Evolutionary conservation across 2,797 vertebrate genomes (phyloP).

Genomic region (Ctenopoma multispine): DNA sequence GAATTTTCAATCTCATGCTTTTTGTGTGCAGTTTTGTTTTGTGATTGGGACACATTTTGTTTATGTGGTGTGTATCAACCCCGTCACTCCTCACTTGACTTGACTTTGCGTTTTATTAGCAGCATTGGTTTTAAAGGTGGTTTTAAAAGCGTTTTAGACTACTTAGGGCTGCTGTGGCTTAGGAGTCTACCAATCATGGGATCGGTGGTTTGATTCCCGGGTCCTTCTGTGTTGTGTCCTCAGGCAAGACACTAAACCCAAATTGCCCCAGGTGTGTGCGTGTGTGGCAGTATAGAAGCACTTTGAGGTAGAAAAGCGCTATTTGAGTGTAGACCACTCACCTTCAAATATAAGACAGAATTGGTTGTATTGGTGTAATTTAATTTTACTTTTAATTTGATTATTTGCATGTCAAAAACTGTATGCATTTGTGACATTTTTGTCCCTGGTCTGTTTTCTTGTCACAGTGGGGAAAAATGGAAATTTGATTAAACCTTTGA

Average conservation of each 20-base stretch:
- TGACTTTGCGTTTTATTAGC: conserved; percentile 25
- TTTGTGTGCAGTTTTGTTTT: conserved; percentile 53
- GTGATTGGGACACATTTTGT: conserved; percentile 35
- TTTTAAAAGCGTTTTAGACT: conserved; percentile 11
- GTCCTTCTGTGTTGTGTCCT: too few species aligned
- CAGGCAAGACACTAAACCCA: too few species aligned
- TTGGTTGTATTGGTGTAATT: conserved; percentile 22
- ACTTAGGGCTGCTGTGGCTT: too few species aligned
- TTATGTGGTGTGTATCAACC: conserved; percentile 41
- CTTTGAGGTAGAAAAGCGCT: too few species aligned
- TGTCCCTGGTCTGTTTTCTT: conserved; percentile 41
- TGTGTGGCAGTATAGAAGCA: too few species aligned
- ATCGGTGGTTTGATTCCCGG: too few species aligned
- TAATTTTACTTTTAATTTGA: conserved; percentile 38
- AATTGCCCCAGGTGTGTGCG: too few species aligned
- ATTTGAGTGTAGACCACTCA: too few species aligned
- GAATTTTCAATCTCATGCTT: conserved; percentile 49
- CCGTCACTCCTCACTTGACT: conserved; percentile 33
- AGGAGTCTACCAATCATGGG: too few species aligned
- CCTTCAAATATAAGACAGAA: conserved; percentile 17
- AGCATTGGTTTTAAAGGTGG: conserved; percentile 23
- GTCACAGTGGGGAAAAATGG: conserved; percentile 12
- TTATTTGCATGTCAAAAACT: conserved; percentile 39
- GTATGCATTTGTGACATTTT: conserved; percentile 25
- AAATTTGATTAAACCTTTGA: conserved; percentile 24